Conservation (phyloP, 1,140 invertebrate species). For the Calliphora vicina region DNA sequence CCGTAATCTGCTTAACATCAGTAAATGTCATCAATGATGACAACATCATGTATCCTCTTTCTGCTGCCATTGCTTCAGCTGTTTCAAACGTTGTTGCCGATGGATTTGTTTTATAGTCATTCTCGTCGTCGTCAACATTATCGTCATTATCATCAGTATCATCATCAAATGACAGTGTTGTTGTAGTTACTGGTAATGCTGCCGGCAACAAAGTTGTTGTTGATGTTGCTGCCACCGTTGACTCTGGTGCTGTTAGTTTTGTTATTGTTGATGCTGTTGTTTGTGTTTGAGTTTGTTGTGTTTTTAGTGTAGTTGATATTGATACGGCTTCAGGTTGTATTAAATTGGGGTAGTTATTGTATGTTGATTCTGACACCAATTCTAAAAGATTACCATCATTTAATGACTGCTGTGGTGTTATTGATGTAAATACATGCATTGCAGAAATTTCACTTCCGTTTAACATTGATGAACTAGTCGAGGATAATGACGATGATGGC, state of each 20-base stretch:
- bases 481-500: not conserved
- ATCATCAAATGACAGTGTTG: slow-evolving; percentile 13
- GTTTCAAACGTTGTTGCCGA: slow-evolving; percentile 39
- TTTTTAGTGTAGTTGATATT: slow-evolving; percentile 42
- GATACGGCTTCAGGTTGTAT: slow-evolving; percentile 43
- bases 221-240: slow-evolving; percentile 36
- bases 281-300: slow-evolving; percentile 21
- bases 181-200: slow-evolving; percentile 32
- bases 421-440: slow-evolving; percentile 26
- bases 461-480: slow-evolving; percentile 23
- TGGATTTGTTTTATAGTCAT: slow-evolving; percentile 36
- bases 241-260: slow-evolving; percentile 37
- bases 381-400: slow-evolving; percentile 32
- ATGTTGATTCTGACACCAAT: slow-evolving; percentile 28
- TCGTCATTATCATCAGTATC: not conserved
- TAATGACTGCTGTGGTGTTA: slow-evolving; percentile 30
- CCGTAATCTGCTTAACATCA: slow-evolving; percentile 62
- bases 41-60: slow-evolving; percentile 40
- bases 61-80: slow-evolving; percentile 45
- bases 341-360: slow-evolving; percentile 27
- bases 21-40: slow-evolving; percentile 48
- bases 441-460: slow-evolving; percentile 26
- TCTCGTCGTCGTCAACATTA: not conserved
- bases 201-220: slow-evolving; percentile 39
- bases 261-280: slow-evolving; percentile 9